These are phyloP conservation scores for Amphipyra tragopoginis DNA, from an alignment of 2,888 invertebrate species.

Conservation along the genomic window DNA sequence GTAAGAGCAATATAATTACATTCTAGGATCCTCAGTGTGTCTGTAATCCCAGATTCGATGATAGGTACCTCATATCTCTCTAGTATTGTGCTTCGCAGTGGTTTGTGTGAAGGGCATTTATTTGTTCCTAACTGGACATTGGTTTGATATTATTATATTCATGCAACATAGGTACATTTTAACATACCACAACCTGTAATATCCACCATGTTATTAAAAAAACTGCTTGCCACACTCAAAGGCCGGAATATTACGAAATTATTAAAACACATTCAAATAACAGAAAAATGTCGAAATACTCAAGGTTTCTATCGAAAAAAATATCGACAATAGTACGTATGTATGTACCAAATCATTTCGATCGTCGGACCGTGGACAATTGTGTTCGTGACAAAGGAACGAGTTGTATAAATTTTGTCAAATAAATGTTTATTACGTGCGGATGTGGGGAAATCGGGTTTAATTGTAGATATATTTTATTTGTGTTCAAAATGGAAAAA, in stretches of 20 bases:
- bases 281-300: constrained; percentile 48
- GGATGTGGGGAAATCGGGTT: constrained; percentile 45
- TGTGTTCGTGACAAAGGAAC: constrained; percentile 55
- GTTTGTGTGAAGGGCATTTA: too few relatives aligned
- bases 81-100: too few relatives aligned
- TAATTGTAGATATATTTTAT: constrained; percentile 48
- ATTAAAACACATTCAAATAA: constrained; percentile 35
- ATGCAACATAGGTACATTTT: too few relatives aligned
- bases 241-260: constrained; percentile 50
- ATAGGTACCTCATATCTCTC: too few relatives aligned
- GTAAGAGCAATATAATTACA: too few relatives aligned
- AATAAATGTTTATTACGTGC: constrained; percentile 55
- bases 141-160: too few relatives aligned
- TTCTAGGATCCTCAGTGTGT: too few relatives aligned
- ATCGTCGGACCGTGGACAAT: constrained; percentile 54
- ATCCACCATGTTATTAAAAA: too few relatives aligned
- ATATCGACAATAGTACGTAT: constrained; percentile 55
- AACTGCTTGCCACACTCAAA: constrained; percentile 16
- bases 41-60: too few relatives aligned
- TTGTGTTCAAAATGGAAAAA: neutral
- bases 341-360: constrained; percentile 53
- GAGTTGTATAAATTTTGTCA: constrained; percentile 53
- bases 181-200: too few relatives aligned
- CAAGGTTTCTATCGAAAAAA: constrained; percentile 57
- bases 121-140: too few relatives aligned